Evolutionary conservation across 2,888 invertebrate species (phyloP).

Genomic region (Leptinotarsa tumamoca): DNA sequence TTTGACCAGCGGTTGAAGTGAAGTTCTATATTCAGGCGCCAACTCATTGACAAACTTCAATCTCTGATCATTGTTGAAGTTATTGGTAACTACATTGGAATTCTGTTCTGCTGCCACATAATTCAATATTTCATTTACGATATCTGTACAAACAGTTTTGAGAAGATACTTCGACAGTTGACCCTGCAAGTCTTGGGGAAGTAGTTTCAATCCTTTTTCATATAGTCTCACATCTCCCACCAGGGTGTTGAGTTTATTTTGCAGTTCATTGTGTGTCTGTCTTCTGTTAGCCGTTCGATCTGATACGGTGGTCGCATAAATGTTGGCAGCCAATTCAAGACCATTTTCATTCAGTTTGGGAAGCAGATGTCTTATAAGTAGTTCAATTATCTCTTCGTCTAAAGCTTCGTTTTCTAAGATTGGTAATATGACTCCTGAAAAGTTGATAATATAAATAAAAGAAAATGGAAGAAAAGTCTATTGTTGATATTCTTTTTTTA

Average conservation of each 20-base stretch:
- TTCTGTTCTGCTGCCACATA: conserved; percentile 84
- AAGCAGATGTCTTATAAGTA: conserved; percentile 78
- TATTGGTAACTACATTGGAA: conserved; percentile 72
- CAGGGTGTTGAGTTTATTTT: conserved; percentile 84
- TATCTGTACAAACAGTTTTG: conserved; percentile 86
- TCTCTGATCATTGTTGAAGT: conserved; percentile 75
- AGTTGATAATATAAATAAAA: neutral
- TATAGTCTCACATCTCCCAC: conserved; percentile 82
- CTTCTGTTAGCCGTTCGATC: conserved; percentile 77
- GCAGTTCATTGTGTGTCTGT: conserved; percentile 83
- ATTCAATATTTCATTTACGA: conserved; percentile 81
- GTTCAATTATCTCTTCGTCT: conserved; percentile 77
- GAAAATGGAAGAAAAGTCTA: conserved; percentile 70
- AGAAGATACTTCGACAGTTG: conserved; percentile 85
- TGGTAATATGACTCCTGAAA: conserved; percentile 65
- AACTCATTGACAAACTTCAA: conserved; percentile 78
- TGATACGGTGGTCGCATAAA: conserved; percentile 81
- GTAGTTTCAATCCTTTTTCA: conserved; percentile 80
- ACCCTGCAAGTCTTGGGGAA: conserved; percentile 75
- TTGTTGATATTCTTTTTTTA: too few species aligned
- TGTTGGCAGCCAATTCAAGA: conserved; percentile 76
- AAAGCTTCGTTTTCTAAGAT: conserved; percentile 68
- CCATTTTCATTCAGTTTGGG: conserved; percentile 79
- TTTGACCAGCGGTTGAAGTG: conserved; percentile 77
- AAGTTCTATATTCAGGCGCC: conserved; percentile 76